Percentiles rank a stretch among this genome's conserved stretches.
phyloP scores from a whole-genome alignment of 1,140 invertebrate species.

The Ctenoplectra terminalis region DNA sequence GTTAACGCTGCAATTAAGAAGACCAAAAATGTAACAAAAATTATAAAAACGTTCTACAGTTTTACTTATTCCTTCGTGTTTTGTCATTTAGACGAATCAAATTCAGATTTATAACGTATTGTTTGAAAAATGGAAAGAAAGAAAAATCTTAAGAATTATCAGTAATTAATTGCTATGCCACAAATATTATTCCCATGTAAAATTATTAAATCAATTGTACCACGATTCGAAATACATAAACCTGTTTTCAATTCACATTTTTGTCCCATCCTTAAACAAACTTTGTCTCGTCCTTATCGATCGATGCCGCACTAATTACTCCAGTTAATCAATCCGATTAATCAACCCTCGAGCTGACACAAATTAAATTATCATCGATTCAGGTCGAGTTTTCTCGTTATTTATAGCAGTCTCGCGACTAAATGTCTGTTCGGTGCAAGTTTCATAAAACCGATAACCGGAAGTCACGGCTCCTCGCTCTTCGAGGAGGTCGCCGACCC shows the following conservation, averaged over 20 bases:
- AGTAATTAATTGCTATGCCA: no score
- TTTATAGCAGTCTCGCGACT: neutral
- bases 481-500: slow-evolving; percentile 51
- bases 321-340: slow-evolving; percentile 31
- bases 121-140: no score
- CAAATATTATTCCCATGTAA: no score
- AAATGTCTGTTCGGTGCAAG: neutral
- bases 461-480: slow-evolving; percentile 51
- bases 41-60: no score
- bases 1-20: slow-evolving; percentile 23
- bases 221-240: neutral
- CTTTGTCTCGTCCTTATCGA: neutral
- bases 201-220: no score
- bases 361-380: slow-evolving; percentile 19
- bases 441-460: slow-evolving; percentile 53
- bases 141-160: no score
- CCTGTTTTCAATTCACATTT: neutral
- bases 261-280: no score
- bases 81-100: no score
- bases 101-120: no score
- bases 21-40: neutral
- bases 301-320: slow-evolving; percentile 42
- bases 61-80: no score
- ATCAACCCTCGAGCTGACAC: neutral
- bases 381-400: neutral